Evolutionary conservation across 2,797 vertebrate species (phyloP), one percentile per base, ranked within the genome.

Genomic region (Propithecus deckenii): DNA sequence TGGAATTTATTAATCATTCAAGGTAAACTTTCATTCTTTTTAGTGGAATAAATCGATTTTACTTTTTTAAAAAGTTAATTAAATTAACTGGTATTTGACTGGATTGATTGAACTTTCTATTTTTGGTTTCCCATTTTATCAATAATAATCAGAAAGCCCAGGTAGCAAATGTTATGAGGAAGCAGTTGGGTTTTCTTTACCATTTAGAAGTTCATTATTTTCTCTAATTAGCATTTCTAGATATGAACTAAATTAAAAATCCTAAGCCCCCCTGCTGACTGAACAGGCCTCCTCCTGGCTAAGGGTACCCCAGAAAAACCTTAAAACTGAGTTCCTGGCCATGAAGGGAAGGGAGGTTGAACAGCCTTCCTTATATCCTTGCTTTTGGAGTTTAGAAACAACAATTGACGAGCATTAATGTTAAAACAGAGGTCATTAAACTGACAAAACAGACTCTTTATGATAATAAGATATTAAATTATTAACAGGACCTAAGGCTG

Each of bases 1-100:
- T 93, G 30, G 30, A 85, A 85, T 7, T 90, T 71, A 93, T 90
- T 80, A 88, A 89, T 91, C 30, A 80, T 63, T 88, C 55, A 86
- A 91, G 22, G 55, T 85, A 81, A 91, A 84, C 4, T 35, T 85
- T 48, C 18, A 48, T 85, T 89, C 4, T 22, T 96, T 92, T 55
- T 50, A 67, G 17, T 55, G 15, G 76, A 93, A 85, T 85, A n/a
- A 75, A 83, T 75, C 76, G 12, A 32, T 63, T 89, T 96, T 80
- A 13, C 5, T 80, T 79, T 71, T 63, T 52, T 8, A 4, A 9
- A 69, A 96, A 59, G 25, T 15, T 6, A 86, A 69, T 80, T 52
- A 25, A 93, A 92, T 94, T 71, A 87, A 38, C 18, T 89, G 12
- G 5, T 52, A 22, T 84, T 81, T 86, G 69, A 52, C 4, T 69